Base-by-base conservation (phyloP, 2,113 vertebrate species). In the Oreochromis tanganicae region DNA sequence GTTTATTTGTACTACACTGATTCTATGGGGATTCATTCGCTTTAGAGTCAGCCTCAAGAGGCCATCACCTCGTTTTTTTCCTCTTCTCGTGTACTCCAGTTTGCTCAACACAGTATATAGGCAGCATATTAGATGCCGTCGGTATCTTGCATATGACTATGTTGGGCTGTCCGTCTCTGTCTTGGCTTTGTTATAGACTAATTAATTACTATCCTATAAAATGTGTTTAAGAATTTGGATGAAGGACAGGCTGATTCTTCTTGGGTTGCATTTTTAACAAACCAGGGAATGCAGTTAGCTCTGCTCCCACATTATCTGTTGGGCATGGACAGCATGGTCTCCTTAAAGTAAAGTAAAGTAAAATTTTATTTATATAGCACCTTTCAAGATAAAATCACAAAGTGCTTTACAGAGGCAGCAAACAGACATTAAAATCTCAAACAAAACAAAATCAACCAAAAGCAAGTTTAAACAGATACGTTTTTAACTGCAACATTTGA, bases 1-100 rank as follows among this genome's bases (percentile, higher is more conserved):
- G 71, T 75, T 75, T 48, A 19, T 75, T 75, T 75, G 43, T 75
- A 43, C 41, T 1, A 0, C 43, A 75, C 43, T 75, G 41, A 75
- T 19, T 48, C 43, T 75, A 5, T 75, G 43, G 43, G 71, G 24
- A 75, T 75, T 75, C 14, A 46, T 17, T 0, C 41, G 43, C 43
- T 75, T 3, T 29, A 17, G 68, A 75, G 41, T 46, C 41, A 48
- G 14, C 21, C 68, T 48, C 71, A 29, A 48, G 71, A 48, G 71
- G 43, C 43, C 43, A 2, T 27, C 41, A 7, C 68, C 68, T 27
- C 24, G 14, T 46, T 29, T 27, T 4, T 13, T n/a, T 3, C 0
- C 46, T 17, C 12, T 7, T 46, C 41, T 48, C 0, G 0, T 0
- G 6, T 48, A 17, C 14, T 75, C 24, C 43, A 3, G 24, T 29